Conservation (phyloP, 2,113 vertebrate species). For the Tyrannus savana region DNA sequence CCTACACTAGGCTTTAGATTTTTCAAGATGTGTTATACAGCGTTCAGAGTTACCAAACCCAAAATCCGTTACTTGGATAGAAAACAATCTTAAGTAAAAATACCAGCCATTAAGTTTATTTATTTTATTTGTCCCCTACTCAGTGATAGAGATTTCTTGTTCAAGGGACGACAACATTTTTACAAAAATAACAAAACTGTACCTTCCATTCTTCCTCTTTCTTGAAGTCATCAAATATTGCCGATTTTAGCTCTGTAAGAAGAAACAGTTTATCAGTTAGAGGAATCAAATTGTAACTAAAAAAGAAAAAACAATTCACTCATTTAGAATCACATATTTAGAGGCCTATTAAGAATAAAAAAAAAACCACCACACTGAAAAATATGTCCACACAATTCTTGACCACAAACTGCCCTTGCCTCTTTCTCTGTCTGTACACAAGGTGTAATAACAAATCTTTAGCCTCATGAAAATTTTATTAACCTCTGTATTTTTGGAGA, state of each 20-base stretch:
- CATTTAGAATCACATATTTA: neutral
- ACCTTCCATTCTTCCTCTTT: slow-evolving; percentile 85
- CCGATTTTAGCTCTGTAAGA: slow-evolving; percentile 75
- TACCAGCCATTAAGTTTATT: neutral
- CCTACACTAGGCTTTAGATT: neutral
- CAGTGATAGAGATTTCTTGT: rapidly evolving
- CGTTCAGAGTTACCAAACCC: neutral
- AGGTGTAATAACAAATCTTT: neutral
- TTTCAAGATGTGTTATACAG: neutral
- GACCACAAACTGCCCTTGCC: neutral
- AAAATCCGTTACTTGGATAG: neutral
- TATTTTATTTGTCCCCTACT: neutral
- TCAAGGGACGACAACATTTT: neutral
- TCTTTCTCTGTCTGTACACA: neutral
- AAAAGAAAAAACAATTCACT: neutral
- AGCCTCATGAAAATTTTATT: neutral
- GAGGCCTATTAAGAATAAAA: neutral
- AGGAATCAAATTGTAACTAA: neutral
- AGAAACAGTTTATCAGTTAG: slow-evolving; percentile 3
- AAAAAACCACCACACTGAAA: neutral
- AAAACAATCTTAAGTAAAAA: neutral
- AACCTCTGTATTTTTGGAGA: neutral
- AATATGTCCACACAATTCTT: neutral
- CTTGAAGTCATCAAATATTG: slow-evolving; percentile 77
- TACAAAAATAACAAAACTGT: neutral